A percentile compares a stretch with the other conserved stretches of the same genome.
phyloP scores from a whole-genome alignment of 2,797 vertebrate species.

The Galagoides demidoff region DNA sequence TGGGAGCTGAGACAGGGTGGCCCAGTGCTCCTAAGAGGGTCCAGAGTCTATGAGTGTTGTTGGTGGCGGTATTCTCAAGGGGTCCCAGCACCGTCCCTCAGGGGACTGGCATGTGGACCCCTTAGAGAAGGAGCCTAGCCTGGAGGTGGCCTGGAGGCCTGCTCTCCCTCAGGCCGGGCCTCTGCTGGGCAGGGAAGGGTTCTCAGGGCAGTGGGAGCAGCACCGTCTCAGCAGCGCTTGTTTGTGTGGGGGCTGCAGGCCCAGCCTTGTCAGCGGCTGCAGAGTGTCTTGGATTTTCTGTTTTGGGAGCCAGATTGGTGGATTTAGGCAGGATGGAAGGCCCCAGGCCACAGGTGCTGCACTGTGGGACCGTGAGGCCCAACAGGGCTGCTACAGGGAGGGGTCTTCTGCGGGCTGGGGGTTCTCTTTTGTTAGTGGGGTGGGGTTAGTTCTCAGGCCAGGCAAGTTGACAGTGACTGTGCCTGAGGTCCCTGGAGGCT shows the following conservation, averaged over 20 bases:
- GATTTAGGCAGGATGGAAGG: not conserved
- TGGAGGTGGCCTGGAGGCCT: not conserved
- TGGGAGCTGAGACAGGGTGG: not conserved
- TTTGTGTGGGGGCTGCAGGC: not conserved
- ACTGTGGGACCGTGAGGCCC: not conserved
- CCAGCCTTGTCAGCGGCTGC: accelerated
- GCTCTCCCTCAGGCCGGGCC: not conserved
- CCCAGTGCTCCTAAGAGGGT: too few relatives aligned
- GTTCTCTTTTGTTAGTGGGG: not conserved
- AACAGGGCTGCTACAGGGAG: not conserved
- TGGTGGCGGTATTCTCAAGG: accelerated
- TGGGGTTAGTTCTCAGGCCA: not conserved
- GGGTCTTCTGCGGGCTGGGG: not conserved
- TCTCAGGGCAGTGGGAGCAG: accelerated
- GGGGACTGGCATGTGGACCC: accelerated
- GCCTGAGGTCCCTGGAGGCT: not conserved
- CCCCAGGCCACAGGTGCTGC: too few relatives aligned
- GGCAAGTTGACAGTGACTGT: too few relatives aligned
- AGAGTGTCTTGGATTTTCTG: not conserved
- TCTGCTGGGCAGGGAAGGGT: not conserved
- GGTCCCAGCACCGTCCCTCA: not conserved
- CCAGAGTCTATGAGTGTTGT: too few relatives aligned
- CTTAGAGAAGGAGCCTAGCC: not conserved
- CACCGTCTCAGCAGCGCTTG: accelerated
- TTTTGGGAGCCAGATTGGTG: not conserved